Percentiles rank a stretch among this genome's conserved stretches.
These are phyloP conservation scores for Philopedon plagiatum DNA, from an alignment of 2,888 invertebrate genomes.

Conservation along the genomic window DNA sequence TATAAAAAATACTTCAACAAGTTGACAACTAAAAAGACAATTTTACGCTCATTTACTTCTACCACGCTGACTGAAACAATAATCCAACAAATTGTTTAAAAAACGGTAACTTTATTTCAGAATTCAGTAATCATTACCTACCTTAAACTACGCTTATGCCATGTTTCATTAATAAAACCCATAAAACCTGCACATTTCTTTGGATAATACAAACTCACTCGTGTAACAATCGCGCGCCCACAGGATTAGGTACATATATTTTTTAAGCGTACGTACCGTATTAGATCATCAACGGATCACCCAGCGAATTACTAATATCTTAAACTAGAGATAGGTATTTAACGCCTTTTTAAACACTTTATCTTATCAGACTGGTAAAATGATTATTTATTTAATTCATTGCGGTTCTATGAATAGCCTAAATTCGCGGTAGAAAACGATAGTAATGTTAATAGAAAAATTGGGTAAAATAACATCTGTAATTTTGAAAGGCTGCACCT, in stretches of 20 bases:
- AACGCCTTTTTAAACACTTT: conserved; percentile 16
- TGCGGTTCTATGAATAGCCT: background rate
- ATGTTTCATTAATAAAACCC: background rate
- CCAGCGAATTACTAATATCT: background rate
- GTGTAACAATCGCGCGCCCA: background rate
- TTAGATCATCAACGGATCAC: conserved; percentile 7
- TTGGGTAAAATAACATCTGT: background rate
- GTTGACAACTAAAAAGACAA: too few relatives aligned
- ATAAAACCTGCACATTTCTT: background rate
- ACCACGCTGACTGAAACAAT: too few relatives aligned
- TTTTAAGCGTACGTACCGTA: too few relatives aligned
- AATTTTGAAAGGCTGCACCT: conserved; percentile 2
- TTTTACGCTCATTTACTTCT: too few relatives aligned
- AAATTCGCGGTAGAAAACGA: background rate
- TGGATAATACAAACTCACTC: background rate
- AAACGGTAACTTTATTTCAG: background rate
- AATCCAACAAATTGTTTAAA: too few relatives aligned
- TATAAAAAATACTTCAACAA: too few relatives aligned
- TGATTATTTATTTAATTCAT: conserved; percentile 10
- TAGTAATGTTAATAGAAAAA: background rate
- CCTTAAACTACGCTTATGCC: background rate
- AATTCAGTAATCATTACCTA: background rate
- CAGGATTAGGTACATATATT: too few relatives aligned
- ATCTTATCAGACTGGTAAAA: conserved; percentile 11
- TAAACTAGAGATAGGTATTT: background rate